These are phyloP conservation scores for Eupristina koningsbergeri DNA, from an alignment of 1,140 invertebrate genomes.

Conservation along the genomic window DNA sequence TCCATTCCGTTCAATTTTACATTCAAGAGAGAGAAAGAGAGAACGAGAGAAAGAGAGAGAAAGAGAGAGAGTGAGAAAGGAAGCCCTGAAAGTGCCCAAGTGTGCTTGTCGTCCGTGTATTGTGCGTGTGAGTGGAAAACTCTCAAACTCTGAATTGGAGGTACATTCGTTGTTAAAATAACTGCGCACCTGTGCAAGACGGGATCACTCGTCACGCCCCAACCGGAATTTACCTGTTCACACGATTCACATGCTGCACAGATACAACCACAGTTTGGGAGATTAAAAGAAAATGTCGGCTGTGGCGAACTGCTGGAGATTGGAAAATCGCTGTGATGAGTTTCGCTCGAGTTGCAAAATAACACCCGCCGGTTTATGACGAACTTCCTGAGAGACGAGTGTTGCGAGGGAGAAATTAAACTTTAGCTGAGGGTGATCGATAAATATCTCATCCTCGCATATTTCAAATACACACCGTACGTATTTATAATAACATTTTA, in stretches of 20 bases:
- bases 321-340: slow-evolving; percentile 33
- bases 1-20: not conserved
- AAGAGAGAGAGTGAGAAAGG: not conserved
- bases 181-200: not conserved
- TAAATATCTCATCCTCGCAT: not conserved
- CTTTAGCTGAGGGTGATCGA: not conserved
- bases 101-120: not conserved
- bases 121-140: slow-evolving; percentile 4
- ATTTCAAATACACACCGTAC: not conserved
- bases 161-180: slow-evolving; percentile 3
- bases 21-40: not conserved
- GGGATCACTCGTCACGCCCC: not conserved
- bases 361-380: slow-evolving; percentile 42
- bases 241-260: not conserved
- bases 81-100: not conserved
- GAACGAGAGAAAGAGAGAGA: not conserved
- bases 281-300: slow-evolving; percentile 38
- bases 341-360: not conserved
- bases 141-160: not conserved
- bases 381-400: not conserved
- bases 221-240: not conserved
- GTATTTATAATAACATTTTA: not conserved
- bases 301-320: slow-evolving; percentile 27
- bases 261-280: not conserved
- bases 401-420: not conserved